Evolutionary conservation across 92 coral and sea anemone species (phyloP).

Genomic region (Micromussa lordhowensis): DNA sequence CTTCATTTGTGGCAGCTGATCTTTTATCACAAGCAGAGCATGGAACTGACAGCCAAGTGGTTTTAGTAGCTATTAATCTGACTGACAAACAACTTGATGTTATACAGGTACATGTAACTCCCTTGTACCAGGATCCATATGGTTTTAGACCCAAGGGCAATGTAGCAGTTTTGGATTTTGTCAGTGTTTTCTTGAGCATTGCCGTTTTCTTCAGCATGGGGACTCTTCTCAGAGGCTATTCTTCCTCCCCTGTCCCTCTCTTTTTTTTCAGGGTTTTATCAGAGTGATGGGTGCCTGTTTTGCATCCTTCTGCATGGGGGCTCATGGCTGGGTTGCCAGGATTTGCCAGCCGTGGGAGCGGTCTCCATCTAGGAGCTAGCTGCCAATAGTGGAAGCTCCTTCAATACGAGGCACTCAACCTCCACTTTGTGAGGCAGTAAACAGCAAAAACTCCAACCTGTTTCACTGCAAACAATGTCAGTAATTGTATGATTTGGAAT

Average conservation of each 20-base stretch:
- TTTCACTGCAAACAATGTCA: background rate
- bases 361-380: background rate
- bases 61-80: conserved; percentile 42
- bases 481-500: background rate
- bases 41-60: conserved; percentile 67
- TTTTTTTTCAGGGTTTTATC: too few species aligned
- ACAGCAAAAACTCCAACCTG: background rate
- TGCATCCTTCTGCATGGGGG: too few species aligned
- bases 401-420: background rate
- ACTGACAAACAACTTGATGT: conserved; percentile 20
- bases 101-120: conserved; percentile 26
- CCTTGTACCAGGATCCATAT: too few species aligned
- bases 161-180: too few species aligned
- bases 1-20: conserved; percentile 69
- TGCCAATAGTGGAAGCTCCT: background rate
- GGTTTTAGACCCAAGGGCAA: too few species aligned
- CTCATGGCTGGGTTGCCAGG: background rate
- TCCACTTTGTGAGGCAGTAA: background rate
- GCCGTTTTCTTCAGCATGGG: too few species aligned
- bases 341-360: background rate
- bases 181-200: too few species aligned
- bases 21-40: conserved; percentile 74
- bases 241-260: too few species aligned
- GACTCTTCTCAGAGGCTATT: too few species aligned
- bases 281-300: too few species aligned